phyloP scores from a whole-genome alignment of 2,113 vertebrate species.

The Salvator merianae region DNA sequence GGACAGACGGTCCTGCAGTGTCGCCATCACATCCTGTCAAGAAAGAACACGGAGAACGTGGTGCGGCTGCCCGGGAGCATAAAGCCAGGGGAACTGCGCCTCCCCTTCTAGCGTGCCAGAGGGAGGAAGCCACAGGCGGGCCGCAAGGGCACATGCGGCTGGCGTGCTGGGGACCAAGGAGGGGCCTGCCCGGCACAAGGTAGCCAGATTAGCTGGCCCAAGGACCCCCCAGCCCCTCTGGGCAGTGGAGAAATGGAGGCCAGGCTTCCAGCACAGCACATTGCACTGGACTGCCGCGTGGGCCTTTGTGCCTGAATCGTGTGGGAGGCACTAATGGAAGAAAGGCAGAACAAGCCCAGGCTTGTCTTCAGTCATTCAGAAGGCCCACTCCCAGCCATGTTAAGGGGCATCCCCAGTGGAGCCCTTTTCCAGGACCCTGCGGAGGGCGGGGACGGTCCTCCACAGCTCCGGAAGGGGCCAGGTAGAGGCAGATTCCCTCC shows the following conservation, averaged over 20 bases:
- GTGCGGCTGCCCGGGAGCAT: rapidly evolving
- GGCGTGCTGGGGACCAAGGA: too few relatives aligned
- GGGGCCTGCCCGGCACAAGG: too few relatives aligned
- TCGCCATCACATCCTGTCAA: constrained; percentile 93
- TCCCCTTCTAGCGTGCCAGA: too few relatives aligned
- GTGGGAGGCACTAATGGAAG: not conserved
- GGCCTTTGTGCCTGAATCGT: too few relatives aligned
- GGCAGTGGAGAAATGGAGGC: not conserved
- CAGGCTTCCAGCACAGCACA: not conserved
- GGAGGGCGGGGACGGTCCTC: not conserved
- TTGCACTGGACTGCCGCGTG: too few relatives aligned
- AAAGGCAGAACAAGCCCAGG: not conserved
- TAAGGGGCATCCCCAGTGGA: not conserved
- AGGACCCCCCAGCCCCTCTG: not conserved
- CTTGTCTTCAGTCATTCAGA: not conserved
- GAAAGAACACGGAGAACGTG: rapidly evolving
- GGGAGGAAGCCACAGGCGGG: too few relatives aligned
- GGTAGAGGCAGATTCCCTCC: not conserved
- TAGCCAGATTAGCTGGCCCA: too few relatives aligned
- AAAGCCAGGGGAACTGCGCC: too few relatives aligned
- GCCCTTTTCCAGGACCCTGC: too few relatives aligned
- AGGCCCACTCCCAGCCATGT: not conserved
- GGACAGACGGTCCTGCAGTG: constrained; percentile 96
- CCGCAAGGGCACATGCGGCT: too few relatives aligned
- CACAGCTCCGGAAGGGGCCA: not conserved